Evolutionary conservation across 2,113 vertebrate species (phyloP), one percentile per base, ranked within the genome.

Genomic region (Shinisaurus crocodilurus): DNA sequence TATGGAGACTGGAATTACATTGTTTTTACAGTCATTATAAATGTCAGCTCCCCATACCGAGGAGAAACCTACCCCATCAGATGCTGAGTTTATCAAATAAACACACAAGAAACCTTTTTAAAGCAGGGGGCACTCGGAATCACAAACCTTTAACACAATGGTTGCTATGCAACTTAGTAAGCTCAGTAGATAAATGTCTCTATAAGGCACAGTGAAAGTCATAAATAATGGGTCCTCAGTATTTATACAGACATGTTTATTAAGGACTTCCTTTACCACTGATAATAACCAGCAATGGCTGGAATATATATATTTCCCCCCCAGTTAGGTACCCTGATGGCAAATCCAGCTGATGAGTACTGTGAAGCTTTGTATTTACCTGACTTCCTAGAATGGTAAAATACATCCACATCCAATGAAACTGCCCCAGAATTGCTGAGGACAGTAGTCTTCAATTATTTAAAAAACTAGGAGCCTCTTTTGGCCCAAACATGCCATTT

Each of bases 161-260:
- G 95, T 95, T 95, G 94, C 95, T 90, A 93, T 0, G 95, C 93
- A 90, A 94, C 95, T 0, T 54, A 3, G 57, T 82, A 90, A 87
- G 89, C 76, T 88, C 15, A 29, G 86, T 54, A 88, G 91, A 94
- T 89, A 94, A 95, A 91, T 86, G 88, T 91, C 92, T 92, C 91
- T 80, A 81, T 88, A 80, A 88, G n/a, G 88, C 0, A 10, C 90
- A 23, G 87, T 0, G 45, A 50, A 25, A 54, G 75, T 69, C 82
- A 87, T 65, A 88, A 90, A 90, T 76, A 77, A 82, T n/a, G 70
- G 82, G 79, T 88, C 27, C 90, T 79, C 82, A 40, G 63, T 72
- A 48, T 92, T 92, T 92, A 89, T 82, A 86, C 40, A 54, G 90
- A 63, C 16, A 87, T 91, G 74, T 93, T 95, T 91, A 95, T 94